phyloP scores from a whole-genome alignment of 2,113 vertebrate genomes.

The Callionymus lyra region DNA sequence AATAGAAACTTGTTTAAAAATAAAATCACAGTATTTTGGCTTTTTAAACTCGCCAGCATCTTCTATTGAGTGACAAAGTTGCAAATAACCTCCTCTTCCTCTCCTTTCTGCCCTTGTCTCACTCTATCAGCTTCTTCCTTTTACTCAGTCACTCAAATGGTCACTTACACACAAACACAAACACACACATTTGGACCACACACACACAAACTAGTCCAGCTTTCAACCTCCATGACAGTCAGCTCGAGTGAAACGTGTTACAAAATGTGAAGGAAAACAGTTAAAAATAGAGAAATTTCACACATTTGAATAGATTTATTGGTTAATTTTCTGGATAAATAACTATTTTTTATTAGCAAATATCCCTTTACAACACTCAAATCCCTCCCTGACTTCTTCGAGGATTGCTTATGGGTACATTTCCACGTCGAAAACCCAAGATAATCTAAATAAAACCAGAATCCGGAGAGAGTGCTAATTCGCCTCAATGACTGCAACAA shows the following conservation, averaged over 20 bases:
- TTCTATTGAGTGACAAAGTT: constrained; percentile 43
- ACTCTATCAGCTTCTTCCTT: constrained; percentile 15
- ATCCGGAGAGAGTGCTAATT: too few relatives aligned
- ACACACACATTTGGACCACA: constrained; percentile 12
- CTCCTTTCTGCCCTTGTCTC: constrained; percentile 19
- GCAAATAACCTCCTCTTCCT: constrained; percentile 31
- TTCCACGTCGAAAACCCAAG: too few relatives aligned
- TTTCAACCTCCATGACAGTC: constrained; percentile 58
- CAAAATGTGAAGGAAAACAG: constrained; percentile 39
- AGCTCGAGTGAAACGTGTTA: constrained; percentile 52
- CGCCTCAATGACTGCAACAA: too few relatives aligned
- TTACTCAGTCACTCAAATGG: constrained; percentile 13
- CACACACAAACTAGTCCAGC: constrained; percentile 30
- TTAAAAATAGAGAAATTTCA: constrained; percentile 17
- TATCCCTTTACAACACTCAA: constrained; percentile 18
- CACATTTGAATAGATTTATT: constrained; percentile 3
- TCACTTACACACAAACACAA: constrained; percentile 16
- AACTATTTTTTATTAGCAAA: constrained; percentile 12
- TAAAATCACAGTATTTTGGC: too few relatives aligned
- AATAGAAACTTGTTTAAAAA: too few relatives aligned
- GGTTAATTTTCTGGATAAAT: constrained; percentile 5
- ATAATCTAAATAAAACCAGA: too few relatives aligned
- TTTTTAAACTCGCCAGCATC: neutral
- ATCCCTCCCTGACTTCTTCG: constrained; percentile 12
- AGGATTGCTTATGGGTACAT: neutral